These are phyloP conservation scores for Macrobrachium nipponense DNA, from an alignment of 1,140 invertebrate genomes.

Conservation along the genomic window DNA sequence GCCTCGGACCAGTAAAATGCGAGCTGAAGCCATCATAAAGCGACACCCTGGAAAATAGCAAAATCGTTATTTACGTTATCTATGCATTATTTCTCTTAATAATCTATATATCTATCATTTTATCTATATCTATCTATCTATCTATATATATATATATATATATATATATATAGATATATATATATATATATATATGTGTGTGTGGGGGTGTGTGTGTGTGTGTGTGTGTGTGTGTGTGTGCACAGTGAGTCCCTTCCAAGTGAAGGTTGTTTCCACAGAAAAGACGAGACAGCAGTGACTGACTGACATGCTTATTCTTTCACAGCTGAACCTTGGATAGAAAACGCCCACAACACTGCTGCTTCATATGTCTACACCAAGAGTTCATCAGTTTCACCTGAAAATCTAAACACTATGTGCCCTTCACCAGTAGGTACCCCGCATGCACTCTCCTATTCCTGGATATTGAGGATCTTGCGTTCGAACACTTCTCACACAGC, in stretches of 20 bases:
- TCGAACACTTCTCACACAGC: no score
- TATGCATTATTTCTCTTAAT: no score
- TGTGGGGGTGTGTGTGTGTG: not conserved
- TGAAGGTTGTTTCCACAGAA: not conserved
- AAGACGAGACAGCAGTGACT: not conserved
- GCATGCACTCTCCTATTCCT: no score
- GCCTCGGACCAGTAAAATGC: conserved; percentile 48
- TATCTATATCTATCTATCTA: not conserved
- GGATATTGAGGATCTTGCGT: no score
- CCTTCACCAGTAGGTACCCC: no score
- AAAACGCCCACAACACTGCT: no score
- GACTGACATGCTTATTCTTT: not conserved
- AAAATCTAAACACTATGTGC: no score
- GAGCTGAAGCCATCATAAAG: conserved; percentile 48
- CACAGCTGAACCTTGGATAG: no score
- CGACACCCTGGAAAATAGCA: not conserved
- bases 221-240: not conserved
- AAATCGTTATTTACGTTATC: not conserved
- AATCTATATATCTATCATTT: not conserved
- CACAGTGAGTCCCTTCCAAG: not conserved
- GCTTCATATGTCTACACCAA: no score
- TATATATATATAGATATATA: not conserved
- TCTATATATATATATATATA: not conserved
- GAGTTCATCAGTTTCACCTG: no score
- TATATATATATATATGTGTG: not conserved